These are phyloP conservation scores for Sarcophaga carnaria DNA, from an alignment of 2,888 invertebrate genomes.

Conservation along the genomic window DNA sequence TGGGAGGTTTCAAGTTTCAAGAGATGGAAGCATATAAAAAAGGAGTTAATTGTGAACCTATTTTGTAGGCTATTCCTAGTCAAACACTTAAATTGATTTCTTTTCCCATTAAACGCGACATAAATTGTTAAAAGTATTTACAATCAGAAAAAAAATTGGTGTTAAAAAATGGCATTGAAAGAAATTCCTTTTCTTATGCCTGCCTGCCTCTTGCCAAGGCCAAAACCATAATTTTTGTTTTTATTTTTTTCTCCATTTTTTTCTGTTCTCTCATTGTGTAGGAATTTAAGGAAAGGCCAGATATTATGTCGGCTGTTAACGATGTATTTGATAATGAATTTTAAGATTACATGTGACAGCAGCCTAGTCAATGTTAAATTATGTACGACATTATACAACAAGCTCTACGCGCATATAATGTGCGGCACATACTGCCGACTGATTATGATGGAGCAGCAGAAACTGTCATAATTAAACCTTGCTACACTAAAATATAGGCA, in stretches of 20 bases:
- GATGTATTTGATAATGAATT: neutral
- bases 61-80: too few relatives aligned
- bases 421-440: constrained; percentile 51
- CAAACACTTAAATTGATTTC: too few relatives aligned
- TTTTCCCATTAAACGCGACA: too few relatives aligned
- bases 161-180: neutral
- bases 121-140: too few relatives aligned
- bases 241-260: too few relatives aligned
- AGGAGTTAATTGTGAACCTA: too few relatives aligned
- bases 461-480: constrained; percentile 78
- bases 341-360: neutral
- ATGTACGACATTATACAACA: neutral
- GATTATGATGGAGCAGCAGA: constrained; percentile 79
- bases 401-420: neutral
- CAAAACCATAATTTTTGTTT: neutral
- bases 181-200: neutral
- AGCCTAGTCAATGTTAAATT: neutral
- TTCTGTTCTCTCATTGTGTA: neutral
- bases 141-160: too few relatives aligned
- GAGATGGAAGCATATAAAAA: too few relatives aligned
- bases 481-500: neutral
- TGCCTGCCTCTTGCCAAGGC: neutral
- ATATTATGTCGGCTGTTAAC: neutral
- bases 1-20: too few relatives aligned
- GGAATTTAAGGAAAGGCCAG: neutral